Conservation (phyloP, 2,113 vertebrate genomes). For the Lepisosteus osseus region DNA sequence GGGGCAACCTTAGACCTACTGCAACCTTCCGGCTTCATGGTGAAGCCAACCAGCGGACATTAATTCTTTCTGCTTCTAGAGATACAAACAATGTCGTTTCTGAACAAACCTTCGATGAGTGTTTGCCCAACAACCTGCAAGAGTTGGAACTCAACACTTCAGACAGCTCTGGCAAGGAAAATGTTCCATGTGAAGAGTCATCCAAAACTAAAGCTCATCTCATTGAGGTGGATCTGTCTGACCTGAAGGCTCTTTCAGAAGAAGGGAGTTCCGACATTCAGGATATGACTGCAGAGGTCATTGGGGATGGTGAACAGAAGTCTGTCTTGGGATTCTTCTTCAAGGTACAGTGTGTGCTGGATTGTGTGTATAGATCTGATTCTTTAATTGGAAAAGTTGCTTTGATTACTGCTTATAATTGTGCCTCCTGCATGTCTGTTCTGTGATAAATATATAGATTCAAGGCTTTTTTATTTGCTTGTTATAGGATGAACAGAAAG, state of each 20-base stretch:
- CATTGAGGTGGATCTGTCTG: conserved; percentile 87
- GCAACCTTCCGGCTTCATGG: conserved; percentile 69
- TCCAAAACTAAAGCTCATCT: conserved; percentile 73
- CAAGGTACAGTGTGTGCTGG: conserved; percentile 68
- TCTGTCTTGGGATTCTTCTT: conserved; percentile 90
- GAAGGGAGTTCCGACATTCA: conserved; percentile 52
- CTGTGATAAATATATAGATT: no score
- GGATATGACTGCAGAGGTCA: conserved; percentile 48
- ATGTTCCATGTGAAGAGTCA: conserved; percentile 52
- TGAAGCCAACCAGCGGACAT: conserved; percentile 70
- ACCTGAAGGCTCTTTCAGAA: conserved; percentile 69
- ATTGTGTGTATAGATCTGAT: background rate
- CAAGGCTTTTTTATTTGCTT: background rate
- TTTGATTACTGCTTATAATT: no score
- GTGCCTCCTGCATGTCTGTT: no score
- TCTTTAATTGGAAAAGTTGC: background rate
- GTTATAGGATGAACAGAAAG: conserved; percentile 85
- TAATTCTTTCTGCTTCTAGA: conserved; percentile 40
- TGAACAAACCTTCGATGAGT: conserved; percentile 62
- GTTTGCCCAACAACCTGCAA: conserved; percentile 42
- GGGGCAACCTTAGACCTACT: conserved; percentile 48
- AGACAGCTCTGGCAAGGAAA: conserved; percentile 60
- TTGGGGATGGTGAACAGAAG: conserved; percentile 76
- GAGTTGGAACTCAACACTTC: conserved; percentile 47
- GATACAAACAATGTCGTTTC: conserved; percentile 61